Evolutionary conservation across 2,797 vertebrate species (phyloP), one percentile per base, ranked within the genome.

Genomic region (Anguilla anguilla): DNA sequence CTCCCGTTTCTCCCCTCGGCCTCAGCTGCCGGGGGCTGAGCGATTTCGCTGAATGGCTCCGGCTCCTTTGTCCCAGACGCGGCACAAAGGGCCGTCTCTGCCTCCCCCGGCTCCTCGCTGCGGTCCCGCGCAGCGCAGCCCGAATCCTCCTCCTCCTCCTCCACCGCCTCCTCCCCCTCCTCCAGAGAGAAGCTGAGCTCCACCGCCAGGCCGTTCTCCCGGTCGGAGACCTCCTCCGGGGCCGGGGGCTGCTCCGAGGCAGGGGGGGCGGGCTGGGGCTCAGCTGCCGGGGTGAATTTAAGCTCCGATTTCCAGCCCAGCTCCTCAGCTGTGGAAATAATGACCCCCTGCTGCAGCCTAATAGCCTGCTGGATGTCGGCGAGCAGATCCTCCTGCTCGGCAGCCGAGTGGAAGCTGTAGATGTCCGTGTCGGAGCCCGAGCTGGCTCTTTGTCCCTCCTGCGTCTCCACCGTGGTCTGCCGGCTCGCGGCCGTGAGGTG

Each of bases 311-410:
- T 92, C 94, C 89, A 92, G 90, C 92, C 91, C 86, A 88, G 87
- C 88, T 91, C 90, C 89, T 88, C 93, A 74, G 91, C 89, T 89
- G 92, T 89, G 35, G 85, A 87, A 87, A 92, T 94, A 89, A 93
- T 91, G 85, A 91, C 95, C 87, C 93, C 95, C 91, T 97, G 97
- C 94, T 98, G 98, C 87, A 98, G 97, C 90, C 95, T 95, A 88
- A 99, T 99, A 85, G 98, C 96, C 35, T 98, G 97, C 97, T 99
- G 98, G 93, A 99, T 99, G 93, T 99, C 98, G 1, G 97, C 98
- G 2, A 99, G 98, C 94, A 99, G 92, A 94, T 99, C 98, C 92
- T 99, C 98, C 49, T 99, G 98, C 93, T 99, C 98, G 0, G 98
- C 94, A 0, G 98, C 98, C 9, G 98, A 99, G 94, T 99, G 98